Base-by-base conservation (phyloP, 2,888 invertebrate genomes). In the Drosophila robusta region DNA sequence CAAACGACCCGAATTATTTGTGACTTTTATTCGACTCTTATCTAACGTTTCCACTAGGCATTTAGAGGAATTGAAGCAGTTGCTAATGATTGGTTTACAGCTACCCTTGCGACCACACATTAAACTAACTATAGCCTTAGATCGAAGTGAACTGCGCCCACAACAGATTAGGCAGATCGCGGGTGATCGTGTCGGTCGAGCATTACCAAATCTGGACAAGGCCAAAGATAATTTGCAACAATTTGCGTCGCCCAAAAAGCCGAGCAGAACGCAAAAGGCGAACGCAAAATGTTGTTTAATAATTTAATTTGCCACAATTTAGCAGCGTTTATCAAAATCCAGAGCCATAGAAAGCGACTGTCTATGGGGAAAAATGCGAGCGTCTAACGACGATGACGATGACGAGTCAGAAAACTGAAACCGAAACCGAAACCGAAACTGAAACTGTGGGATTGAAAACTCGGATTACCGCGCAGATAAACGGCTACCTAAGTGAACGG, bases 301-400 rank as follows among this genome's bases (percentile, higher is more conserved):
- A 91, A 91, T 90, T 91, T 90, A 90, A 91, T 90, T 90, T 91
- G 90, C 91, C 84, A 82, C 91, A 90, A 90, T 90, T 91, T 90
- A 90, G 90, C 89, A 91, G 67, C 91, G 90, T 90, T 90, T 91
- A 90, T 90, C 90, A 89, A 80, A 88, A 78, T 68, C 72, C 74
- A 63, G 54, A 55, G 50, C 34, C 55, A 61, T 63, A 41, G 55
- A 52, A 60, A 47, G 38, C 22, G 18, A 44, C n/a, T 57, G 44
- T 57, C 55, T 60, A 44, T 70, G 54, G 41, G 22, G 38, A 69
- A 45, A 41, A 70, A 71, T 70, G 47, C 50, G 44, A 39, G 9
- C 39, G 18, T 39, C 61, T 55, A 55, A 61, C 55, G 8, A 51
- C 39, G 68, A 41, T 51, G 51, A 51, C 39, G 51, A 72, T 73